These are phyloP conservation scores for Euphydryas editha DNA, from an alignment of 2,888 invertebrate species.

Conservation along the genomic window DNA sequence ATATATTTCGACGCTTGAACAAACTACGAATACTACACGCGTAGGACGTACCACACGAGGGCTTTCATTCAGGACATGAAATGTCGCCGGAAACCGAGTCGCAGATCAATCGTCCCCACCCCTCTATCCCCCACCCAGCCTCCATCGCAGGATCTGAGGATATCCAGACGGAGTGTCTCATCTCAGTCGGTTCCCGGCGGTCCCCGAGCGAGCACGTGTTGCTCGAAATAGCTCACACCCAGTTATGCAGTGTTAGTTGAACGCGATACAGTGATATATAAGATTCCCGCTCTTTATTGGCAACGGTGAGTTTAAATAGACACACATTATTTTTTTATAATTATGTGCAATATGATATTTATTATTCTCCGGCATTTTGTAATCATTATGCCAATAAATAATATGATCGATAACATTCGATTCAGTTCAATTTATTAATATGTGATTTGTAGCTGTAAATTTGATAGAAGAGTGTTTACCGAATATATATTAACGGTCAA, in stretches of 20 bases:
- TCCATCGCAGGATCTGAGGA: slow-evolving; percentile 52
- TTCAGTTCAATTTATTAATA: not conserved
- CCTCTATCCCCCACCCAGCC: slow-evolving; percentile 47
- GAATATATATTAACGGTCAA: not conserved
- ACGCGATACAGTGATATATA: slow-evolving; percentile 53
- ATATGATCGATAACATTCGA: not conserved
- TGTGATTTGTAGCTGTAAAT: slow-evolving; percentile 1
- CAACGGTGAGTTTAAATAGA: slow-evolving; percentile 31
- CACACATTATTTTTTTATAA: slow-evolving; percentile 8
- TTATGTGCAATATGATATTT: not conserved
- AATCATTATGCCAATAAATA: not conserved
- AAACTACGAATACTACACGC: slow-evolving; percentile 26
- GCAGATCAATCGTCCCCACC: slow-evolving; percentile 75
- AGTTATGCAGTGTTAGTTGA: slow-evolving; percentile 68
- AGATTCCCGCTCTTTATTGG: slow-evolving; percentile 35
- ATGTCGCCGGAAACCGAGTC: slow-evolving; percentile 57
- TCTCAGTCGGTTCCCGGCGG: slow-evolving; percentile 64
- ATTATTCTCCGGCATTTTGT: not conserved
- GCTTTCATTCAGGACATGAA: slow-evolving; percentile 42
- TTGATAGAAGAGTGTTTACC: not conserved
- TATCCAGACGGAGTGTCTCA: slow-evolving; percentile 54
- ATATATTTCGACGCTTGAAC: slow-evolving; percentile 7
- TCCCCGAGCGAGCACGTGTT: slow-evolving; percentile 53
- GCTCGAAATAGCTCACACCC: slow-evolving; percentile 48
- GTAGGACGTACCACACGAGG: slow-evolving; percentile 34